Conservation (phyloP, 2,888 invertebrate species). For the Pseudoips prasinana region DNA sequence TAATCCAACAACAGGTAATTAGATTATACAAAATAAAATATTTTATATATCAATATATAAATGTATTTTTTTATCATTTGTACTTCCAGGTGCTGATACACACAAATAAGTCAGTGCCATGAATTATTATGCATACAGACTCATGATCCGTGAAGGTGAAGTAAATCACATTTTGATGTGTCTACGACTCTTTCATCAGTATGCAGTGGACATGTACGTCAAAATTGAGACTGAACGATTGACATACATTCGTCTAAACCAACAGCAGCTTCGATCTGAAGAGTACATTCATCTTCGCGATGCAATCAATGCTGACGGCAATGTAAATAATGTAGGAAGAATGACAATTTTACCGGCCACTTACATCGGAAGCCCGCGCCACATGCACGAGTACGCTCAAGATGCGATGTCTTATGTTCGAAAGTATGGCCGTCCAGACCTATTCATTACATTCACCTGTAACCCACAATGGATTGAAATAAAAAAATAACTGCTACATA, state of each 20-base stretch:
- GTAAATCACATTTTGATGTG: constrained; percentile 23
- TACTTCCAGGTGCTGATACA: constrained; percentile 23
- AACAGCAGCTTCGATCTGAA: constrained; percentile 33
- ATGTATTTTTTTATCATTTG: constrained; percentile 1
- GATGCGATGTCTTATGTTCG: constrained; percentile 35
- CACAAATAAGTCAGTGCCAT: constrained; percentile 23
- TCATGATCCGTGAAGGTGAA: constrained; percentile 25
- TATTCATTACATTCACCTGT: constrained; percentile 26
- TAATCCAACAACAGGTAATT: constrained; percentile 12
- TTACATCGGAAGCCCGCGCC: constrained; percentile 16
- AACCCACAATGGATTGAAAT: constrained; percentile 34
- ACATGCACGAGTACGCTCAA: constrained; percentile 26
- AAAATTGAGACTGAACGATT: constrained; percentile 42
- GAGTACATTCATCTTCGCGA: constrained; percentile 29
- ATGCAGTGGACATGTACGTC: constrained; percentile 40
- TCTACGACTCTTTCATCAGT: constrained; percentile 22
- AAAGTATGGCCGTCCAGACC: constrained; percentile 31
- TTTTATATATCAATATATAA: neutral
- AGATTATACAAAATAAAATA: constrained; percentile 2
- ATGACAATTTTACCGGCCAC: constrained; percentile 27
- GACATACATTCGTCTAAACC: constrained; percentile 33
- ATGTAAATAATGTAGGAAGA: constrained; percentile 24
- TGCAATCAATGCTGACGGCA: constrained; percentile 19
- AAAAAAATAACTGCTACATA: constrained; percentile 12
- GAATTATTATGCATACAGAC: constrained; percentile 25